These are phyloP conservation scores for Pseudomyrmex dendroicus DNA, from an alignment of 1,140 invertebrate species.

Conservation along the genomic window DNA sequence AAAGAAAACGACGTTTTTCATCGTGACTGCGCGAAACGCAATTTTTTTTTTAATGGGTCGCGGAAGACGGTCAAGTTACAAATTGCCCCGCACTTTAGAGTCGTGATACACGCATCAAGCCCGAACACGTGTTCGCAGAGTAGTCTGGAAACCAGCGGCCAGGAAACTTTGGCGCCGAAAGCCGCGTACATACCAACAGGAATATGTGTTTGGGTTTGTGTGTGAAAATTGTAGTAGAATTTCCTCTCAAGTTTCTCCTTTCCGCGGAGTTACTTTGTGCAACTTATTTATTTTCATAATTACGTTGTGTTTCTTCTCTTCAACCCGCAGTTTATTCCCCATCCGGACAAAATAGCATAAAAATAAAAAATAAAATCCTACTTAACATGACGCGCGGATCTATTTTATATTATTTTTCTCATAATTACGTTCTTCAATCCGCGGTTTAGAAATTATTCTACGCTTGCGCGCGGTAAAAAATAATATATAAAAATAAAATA, in stretches of 20 bases:
- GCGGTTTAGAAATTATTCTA: too few relatives aligned
- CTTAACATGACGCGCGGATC: too few relatives aligned
- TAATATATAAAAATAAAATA: too few relatives aligned
- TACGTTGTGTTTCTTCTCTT: too few relatives aligned
- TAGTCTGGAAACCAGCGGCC: constrained; percentile 26
- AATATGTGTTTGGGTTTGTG: constrained; percentile 30
- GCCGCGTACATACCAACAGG: constrained; percentile 33
- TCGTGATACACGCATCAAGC: constrained; percentile 40
- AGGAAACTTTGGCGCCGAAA: constrained; percentile 52
- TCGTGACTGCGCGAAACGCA: not conserved
- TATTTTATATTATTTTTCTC: too few relatives aligned
- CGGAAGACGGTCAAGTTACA: constrained; percentile 17
- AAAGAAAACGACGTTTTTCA: not conserved
- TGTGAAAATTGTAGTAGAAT: not conserved
- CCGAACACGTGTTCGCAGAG: constrained; percentile 51
- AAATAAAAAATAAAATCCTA: too few relatives aligned
- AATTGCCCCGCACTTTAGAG: constrained; percentile 40
- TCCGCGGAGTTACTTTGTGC: not conserved
- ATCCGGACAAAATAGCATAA: too few relatives aligned
- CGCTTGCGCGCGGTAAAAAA: too few relatives aligned
- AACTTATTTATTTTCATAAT: constrained; percentile 16
- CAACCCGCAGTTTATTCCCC: not conserved
- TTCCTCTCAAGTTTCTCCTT: constrained; percentile 32
- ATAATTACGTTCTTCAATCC: too few relatives aligned
- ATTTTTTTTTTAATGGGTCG: constrained; percentile 6